These are phyloP conservation scores for Megalops cyprinoides DNA, from an alignment of 2,797 vertebrate genomes.

Conservation along the genomic window DNA sequence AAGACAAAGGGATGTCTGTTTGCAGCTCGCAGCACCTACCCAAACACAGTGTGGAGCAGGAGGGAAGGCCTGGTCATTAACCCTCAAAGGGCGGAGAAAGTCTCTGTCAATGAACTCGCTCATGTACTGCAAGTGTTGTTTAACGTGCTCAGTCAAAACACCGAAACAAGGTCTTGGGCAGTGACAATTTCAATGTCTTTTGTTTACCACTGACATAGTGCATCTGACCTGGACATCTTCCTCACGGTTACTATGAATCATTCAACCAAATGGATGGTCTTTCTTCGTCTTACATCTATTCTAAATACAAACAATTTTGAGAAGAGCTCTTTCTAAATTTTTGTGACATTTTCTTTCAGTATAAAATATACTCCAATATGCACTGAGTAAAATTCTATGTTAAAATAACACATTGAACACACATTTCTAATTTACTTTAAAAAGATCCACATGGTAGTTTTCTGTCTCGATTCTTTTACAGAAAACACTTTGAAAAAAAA, in stretches of 20 bases:
- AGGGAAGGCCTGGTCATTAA: conserved; percentile 73
- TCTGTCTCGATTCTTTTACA: too few relatives aligned
- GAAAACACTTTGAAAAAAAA: too few relatives aligned
- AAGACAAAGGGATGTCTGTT: conserved; percentile 85
- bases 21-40: conserved; percentile 77
- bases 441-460: too few relatives aligned
- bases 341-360: too few relatives aligned
- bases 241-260: background rate
- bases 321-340: background rate
- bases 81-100: conserved; percentile 54
- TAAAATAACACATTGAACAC: background rate
- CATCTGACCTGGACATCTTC: background rate
- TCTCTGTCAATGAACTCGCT: too few relatives aligned
- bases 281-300: background rate
- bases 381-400: too few relatives aligned
- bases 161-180: background rate
- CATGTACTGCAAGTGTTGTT: background rate
- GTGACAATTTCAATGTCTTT: background rate
- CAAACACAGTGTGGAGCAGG: conserved; percentile 77
- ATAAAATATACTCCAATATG: too few relatives aligned
- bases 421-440: too few relatives aligned
- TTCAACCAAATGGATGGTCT: background rate
- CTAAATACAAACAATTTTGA: background rate
- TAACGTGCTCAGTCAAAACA: background rate
- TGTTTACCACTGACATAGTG: background rate